A percentile compares a stretch with the other conserved stretches of the same genome.
phyloP scores from a whole-genome alignment of 2,113 vertebrate genomes.

The Nibea albiflora region DNA sequence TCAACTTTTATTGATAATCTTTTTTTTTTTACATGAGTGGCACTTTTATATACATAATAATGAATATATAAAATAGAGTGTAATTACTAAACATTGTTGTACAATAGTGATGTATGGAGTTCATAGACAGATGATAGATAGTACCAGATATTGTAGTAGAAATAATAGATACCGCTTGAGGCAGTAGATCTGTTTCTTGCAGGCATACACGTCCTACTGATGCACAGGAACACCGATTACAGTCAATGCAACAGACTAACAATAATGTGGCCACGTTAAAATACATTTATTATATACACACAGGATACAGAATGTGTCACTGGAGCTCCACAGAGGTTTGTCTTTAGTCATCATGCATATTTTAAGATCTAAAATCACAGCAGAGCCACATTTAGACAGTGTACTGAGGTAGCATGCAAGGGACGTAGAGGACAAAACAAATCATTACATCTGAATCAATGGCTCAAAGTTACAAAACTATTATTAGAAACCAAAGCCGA shows the following conservation, averaged over 20 bases:
- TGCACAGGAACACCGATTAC: constrained; percentile 36
- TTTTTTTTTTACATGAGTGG: constrained; percentile 20
- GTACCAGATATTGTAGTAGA: constrained; percentile 5
- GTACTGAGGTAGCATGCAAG: constrained; percentile 77
- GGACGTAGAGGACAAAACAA: constrained; percentile 35
- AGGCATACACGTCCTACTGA: constrained; percentile 10
- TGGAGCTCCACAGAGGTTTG: constrained; percentile 45
- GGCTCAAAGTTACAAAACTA: constrained; percentile 61
- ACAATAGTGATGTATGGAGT: constrained; percentile 1
- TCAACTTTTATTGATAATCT: constrained; percentile 46
- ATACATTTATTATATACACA: constrained; percentile 35
- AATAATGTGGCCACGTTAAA: constrained; percentile 29
- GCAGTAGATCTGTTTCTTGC: constrained; percentile 30
- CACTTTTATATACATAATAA: constrained; percentile 34
- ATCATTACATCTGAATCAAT: constrained; percentile 23
- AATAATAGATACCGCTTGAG: constrained; percentile 22
- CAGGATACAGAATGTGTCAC: constrained; percentile 42
- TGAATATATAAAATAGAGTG: constrained; percentile 57
- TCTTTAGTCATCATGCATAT: constrained; percentile 68
- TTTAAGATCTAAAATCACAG: constrained; percentile 41
- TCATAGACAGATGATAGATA: constrained; percentile 8
- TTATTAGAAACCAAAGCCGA: constrained; percentile 50
- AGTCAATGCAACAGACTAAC: constrained; percentile 17
- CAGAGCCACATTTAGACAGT: constrained; percentile 45
- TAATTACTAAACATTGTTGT: constrained; percentile 21